phyloP scores from a whole-genome alignment of 2,113 vertebrate genomes.

The Phaetusa simplex region DNA sequence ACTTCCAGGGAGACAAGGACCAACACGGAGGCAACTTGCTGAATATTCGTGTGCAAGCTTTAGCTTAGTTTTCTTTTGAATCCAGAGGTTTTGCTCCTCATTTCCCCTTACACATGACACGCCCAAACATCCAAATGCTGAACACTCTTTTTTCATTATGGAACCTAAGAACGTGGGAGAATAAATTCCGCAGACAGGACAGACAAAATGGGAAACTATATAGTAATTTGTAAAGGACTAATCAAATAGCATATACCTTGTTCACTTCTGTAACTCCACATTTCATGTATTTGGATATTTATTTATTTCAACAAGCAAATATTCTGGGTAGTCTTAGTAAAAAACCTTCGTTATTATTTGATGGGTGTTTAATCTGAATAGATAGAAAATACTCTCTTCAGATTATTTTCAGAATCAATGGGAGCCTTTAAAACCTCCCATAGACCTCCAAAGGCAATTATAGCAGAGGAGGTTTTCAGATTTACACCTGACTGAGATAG shows the following conservation, averaged over 20 bases:
- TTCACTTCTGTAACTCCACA: neutral
- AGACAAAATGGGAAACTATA: neutral
- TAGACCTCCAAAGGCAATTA: slow-evolving; percentile 29
- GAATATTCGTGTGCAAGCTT: neutral
- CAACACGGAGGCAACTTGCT: neutral
- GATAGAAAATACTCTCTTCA: neutral
- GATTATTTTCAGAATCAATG: neutral
- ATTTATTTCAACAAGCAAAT: neutral
- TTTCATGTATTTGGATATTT: neutral
- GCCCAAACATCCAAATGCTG: neutral
- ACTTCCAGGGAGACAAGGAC: neutral
- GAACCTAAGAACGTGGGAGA: neutral
- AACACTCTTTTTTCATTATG: neutral
- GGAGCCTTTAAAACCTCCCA: neutral
- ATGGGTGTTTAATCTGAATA: neutral
- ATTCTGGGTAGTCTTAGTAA: neutral
- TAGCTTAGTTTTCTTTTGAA: neutral
- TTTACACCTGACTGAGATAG: slow-evolving; percentile 50
- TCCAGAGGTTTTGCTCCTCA: neutral
- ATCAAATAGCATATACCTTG: neutral
- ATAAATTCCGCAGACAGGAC: neutral
- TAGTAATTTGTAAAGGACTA: neutral
- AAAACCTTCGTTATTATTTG: neutral
- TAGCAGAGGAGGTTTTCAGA: neutral
- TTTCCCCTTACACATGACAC: neutral